Evolutionary conservation across 2,797 vertebrate species (phyloP), one percentile per base, ranked within the genome.

Genomic region (Oreonectes daqikongensis): DNA sequence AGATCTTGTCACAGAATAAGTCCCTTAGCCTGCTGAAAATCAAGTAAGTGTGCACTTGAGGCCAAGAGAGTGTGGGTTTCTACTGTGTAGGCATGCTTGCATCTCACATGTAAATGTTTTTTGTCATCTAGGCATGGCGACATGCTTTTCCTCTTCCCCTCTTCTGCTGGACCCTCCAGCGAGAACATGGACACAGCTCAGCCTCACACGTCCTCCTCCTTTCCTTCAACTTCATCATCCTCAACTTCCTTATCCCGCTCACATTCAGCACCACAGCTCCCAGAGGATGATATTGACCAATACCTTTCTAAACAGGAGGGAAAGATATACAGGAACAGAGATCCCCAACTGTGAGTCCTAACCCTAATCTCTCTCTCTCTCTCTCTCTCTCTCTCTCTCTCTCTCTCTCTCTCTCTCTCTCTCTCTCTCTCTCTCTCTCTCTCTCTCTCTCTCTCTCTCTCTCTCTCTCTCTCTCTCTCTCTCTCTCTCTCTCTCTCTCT

Each of bases 211-310:
- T 93, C 92, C 64, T 88, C 91, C 2, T 91, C 82, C 7, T 83
- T 74, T 26, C 61, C 82, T 2, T 86, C 88, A 0, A 85, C 86
- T 0, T 87, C 68, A 57, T 89, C 89, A 8, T 91, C 87, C 0
- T 88, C 88, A 38, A 89, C 91, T 2, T 72, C 87, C 42, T 87
- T 93, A 63, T 81, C 91, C 0, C 94, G 94, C 66, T 93, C 94
- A 9, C 82, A 81, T n/a, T 94, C 94, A 0, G 83, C 92, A 0
- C 91, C 93, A 17, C 94, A 92, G 30, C 92, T 97, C 86, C 93
- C 92, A 61, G 98, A 98, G 71, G 96, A 99, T 1, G 95, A 97
- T 80, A 99, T 99, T 0, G 97, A 99, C 86, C 97, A 98, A 85
- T 97, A 95, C 83, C 92, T 99, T 88, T 92, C 94, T 86, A 96